Conservation (phyloP, 2,797 vertebrate species). For the Lacerta bilineata region DNA sequence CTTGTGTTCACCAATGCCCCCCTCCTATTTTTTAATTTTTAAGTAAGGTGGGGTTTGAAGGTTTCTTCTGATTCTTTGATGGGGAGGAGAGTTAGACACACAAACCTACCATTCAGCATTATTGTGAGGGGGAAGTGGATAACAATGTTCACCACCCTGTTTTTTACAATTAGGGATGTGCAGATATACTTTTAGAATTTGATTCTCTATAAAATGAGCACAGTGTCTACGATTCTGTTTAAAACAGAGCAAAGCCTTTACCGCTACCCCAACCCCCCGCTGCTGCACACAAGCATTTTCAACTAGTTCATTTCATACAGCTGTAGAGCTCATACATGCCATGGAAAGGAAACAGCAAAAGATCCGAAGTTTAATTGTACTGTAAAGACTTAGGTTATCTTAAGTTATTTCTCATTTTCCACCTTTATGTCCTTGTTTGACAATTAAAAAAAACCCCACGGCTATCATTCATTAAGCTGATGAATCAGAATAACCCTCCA, state of each 20-base stretch:
- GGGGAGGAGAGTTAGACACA: no score
- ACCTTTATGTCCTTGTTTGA: slow-evolving; percentile 43
- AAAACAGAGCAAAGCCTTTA: not conserved
- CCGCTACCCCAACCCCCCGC: no score
- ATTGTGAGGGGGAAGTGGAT: no score
- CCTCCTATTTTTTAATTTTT: no score
- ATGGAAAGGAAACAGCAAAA: not conserved
- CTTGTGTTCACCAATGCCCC: no score
- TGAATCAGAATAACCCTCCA: slow-evolving; percentile 67
- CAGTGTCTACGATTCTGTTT: not conserved
- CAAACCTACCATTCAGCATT: no score
- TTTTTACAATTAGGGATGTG: no score
- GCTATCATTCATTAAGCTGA: slow-evolving; percentile 66
- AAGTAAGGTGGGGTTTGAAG: no score
- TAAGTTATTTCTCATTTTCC: slow-evolving; percentile 1
- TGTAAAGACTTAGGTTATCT: slow-evolving; percentile 24
- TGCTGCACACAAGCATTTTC: not conserved
- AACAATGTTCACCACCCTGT: no score
- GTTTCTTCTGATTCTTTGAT: no score
- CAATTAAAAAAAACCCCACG: slow-evolving; percentile 56
- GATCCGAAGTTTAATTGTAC: slow-evolving; percentile 18
- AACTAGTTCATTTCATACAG: not conserved
- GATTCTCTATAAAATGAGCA: not conserved
- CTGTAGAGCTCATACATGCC: no score
- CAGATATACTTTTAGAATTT: not conserved